Evolutionary conservation across 92 coral and sea anemone species (phyloP).

Genomic region (Actinernus sp.): DNA sequence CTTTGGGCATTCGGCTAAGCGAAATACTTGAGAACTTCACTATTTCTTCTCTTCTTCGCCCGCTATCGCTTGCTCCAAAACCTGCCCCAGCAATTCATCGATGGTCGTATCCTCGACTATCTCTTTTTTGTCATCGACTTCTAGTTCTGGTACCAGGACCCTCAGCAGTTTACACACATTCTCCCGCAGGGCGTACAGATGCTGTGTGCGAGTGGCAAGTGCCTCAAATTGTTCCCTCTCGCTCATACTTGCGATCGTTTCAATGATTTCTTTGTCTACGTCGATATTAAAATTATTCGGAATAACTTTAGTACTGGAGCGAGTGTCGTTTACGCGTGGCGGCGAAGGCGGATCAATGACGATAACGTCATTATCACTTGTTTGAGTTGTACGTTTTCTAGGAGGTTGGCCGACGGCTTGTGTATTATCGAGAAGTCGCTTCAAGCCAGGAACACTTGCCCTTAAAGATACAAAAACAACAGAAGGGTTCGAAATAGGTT

Average conservation of each 20-base stretch:
- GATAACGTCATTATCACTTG: conserved; percentile 64
- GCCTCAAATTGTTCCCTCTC: conserved; percentile 56
- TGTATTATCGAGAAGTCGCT: conserved; percentile 31
- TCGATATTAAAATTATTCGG: conserved; percentile 13
- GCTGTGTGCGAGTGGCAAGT: conserved; percentile 65
- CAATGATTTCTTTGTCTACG: conserved; percentile 66
- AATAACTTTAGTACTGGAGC: neutral
- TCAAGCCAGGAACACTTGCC: conserved; percentile 35
- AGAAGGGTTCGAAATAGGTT: too few relatives aligned
- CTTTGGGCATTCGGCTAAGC: too few relatives aligned
- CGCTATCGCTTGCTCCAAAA: conserved; percentile 85
- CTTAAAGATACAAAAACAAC: too few relatives aligned
- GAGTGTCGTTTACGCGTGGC: neutral
- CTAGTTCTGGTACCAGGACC: conserved; percentile 91
- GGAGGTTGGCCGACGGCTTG: neutral
- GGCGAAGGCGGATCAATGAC: conserved; percentile 86
- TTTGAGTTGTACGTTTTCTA: neutral
- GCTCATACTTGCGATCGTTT: conserved; percentile 46
- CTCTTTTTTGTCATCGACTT: conserved; percentile 71
- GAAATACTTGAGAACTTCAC: too few relatives aligned
- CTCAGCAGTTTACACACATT: conserved; percentile 89
- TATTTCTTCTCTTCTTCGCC: too few relatives aligned
- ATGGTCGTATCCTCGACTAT: conserved; percentile 72
- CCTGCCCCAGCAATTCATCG: conserved; percentile 86
- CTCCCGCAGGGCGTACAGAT: conserved; percentile 71